A percentile compares a stretch with the other conserved stretches of the same genome.
Conservation (phyloP, 2,797 vertebrate genomes). For the Synanceia verrucosa region DNA sequence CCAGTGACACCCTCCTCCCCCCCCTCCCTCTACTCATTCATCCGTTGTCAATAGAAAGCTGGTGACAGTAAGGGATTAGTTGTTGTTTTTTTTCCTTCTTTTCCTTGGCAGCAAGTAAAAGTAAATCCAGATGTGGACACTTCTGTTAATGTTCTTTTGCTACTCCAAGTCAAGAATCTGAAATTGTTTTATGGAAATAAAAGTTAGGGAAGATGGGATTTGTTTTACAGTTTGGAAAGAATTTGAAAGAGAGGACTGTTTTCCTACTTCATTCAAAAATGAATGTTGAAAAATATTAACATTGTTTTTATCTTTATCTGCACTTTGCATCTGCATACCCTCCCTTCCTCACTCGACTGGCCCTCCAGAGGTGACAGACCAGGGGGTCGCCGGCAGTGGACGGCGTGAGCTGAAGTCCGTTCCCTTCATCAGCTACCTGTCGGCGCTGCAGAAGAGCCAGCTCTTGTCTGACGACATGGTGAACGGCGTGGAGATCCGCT, state of each 20-base stretch:
- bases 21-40: slow-evolving; percentile 20
- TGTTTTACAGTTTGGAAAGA: slow-evolving; percentile 1
- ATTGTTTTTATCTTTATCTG: slow-evolving; percentile 8
- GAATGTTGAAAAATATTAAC: neutral
- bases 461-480: slow-evolving; percentile 94
- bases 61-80: slow-evolving; percentile 56
- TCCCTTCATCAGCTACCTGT: slow-evolving; percentile 97
- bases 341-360: neutral
- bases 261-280: neutral
- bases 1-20: slow-evolving; percentile 31
- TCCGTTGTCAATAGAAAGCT: slow-evolving; percentile 47
- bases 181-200: slow-evolving; percentile 17
- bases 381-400: slow-evolving; percentile 76
- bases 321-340: neutral
- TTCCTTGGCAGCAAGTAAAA: slow-evolving; percentile 40
- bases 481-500: slow-evolving; percentile 93
- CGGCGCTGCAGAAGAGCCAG: slow-evolving; percentile 92
- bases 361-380: slow-evolving; percentile 91
- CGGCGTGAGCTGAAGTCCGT: slow-evolving; percentile 94
- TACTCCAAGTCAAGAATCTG: slow-evolving; percentile 6
- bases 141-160: slow-evolving; percentile 26
- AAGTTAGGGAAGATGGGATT: neutral
- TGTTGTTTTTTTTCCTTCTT: slow-evolving; percentile 32
- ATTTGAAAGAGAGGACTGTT: neutral
- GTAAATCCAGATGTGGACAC: slow-evolving; percentile 59